Evolutionary conservation across 2,888 invertebrate genomes (phyloP).

Genomic region (Podabrus alpinus): DNA sequence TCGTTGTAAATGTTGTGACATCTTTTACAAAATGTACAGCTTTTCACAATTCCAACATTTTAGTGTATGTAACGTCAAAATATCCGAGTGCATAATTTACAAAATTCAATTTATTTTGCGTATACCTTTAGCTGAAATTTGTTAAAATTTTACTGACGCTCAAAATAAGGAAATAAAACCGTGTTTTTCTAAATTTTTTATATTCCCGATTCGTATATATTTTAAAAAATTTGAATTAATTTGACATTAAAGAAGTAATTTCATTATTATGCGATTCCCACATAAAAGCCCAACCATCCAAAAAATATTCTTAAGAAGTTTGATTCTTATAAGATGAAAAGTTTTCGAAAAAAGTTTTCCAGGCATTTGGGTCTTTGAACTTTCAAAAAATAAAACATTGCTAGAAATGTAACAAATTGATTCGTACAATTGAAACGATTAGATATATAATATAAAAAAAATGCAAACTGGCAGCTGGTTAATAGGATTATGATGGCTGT

Average conservation of each 20-base stretch:
- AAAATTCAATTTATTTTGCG: slow-evolving; percentile 13
- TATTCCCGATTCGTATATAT: background rate
- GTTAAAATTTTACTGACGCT: background rate
- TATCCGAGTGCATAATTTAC: slow-evolving; percentile 15
- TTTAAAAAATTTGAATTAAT: background rate
- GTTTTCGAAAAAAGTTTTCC: background rate
- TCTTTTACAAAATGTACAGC: slow-evolving; percentile 12
- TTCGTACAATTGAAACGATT: background rate
- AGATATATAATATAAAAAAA: background rate
- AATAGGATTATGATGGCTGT: slow-evolving; percentile 2
- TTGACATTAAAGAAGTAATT: background rate
- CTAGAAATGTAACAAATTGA: background rate
- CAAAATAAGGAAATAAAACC: background rate
- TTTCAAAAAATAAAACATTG: background rate
- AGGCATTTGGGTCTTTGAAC: background rate
- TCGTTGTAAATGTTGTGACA: slow-evolving; percentile 26
- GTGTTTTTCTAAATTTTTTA: background rate
- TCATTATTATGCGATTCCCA: background rate
- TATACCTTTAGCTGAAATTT: slow-evolving; percentile 6
- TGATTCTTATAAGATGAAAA: background rate
- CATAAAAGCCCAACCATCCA: background rate
- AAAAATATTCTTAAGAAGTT: background rate
- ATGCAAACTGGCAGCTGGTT: background rate
- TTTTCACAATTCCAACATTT: slow-evolving; percentile 18
- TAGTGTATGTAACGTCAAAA: slow-evolving; percentile 8